Conservation (phyloP, 1,140 invertebrate species). For the Carposina sasakii region DNA sequence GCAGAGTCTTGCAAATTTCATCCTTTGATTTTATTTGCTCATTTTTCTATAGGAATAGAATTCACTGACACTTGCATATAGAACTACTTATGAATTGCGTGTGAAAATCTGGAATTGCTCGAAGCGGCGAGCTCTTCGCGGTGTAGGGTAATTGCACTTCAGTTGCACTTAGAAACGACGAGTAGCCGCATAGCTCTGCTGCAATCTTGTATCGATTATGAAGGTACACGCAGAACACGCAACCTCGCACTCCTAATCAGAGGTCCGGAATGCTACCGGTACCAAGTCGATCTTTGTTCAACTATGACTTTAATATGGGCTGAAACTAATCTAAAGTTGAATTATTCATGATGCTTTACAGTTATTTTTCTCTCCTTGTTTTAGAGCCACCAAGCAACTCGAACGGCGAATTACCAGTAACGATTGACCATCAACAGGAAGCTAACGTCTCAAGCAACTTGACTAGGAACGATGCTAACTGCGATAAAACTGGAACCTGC, state of each 20-base stretch:
- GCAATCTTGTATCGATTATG: constrained; percentile 57
- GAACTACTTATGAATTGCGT: constrained; percentile 48
- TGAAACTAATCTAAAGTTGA: constrained; percentile 10
- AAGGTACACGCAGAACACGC: constrained; percentile 33
- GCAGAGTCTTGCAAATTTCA: too few species aligned
- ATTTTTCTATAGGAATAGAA: too few species aligned
- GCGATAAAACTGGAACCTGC: constrained; percentile 94
- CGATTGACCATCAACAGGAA: constrained; percentile 82
- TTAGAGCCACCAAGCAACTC: constrained; percentile 53
- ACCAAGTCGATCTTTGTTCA: too few species aligned
- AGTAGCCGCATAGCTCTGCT: constrained; percentile 27
- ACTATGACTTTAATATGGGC: too few species aligned
- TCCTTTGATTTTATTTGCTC: too few species aligned
- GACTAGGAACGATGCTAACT: constrained; percentile 86
- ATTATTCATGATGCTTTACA: constrained; percentile 20
- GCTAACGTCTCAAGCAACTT: constrained; percentile 77
- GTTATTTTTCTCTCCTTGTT: constrained; percentile 34
- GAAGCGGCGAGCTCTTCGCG: constrained; percentile 37
- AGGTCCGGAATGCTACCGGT: constrained; percentile 10
- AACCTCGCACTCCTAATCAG: constrained; percentile 26
- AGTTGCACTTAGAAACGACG: constrained; percentile 40
- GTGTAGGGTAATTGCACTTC: constrained; percentile 47
- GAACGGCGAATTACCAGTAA: constrained; percentile 76
- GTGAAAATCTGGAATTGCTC: constrained; percentile 55
- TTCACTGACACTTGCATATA: too few species aligned